Evolutionary conservation across 2,113 vertebrate species (phyloP), one percentile per base, ranked within the genome.

Genomic region (Promerops cafer): DNA sequence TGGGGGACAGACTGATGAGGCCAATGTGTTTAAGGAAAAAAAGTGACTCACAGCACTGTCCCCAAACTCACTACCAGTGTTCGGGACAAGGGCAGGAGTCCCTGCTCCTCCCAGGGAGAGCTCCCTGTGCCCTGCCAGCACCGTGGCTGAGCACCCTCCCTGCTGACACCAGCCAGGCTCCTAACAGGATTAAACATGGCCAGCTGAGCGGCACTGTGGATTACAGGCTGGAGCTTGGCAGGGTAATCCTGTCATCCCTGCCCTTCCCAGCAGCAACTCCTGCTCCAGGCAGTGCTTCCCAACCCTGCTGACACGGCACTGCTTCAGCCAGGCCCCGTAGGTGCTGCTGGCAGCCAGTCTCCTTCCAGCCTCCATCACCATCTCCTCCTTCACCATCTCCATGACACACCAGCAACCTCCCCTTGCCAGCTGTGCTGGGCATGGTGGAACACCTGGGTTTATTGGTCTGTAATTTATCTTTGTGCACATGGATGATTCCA

Each of bases 231-330:
- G 61, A 82, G 72, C 54, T 95, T 44, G 80, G 77, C 70, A 50
- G 74, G 27, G 75, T 90, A 95, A 97, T 95, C 88, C 91, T 92
- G 91, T 94, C 94, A 96, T 94, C 90, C 83, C 63, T 96, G 87
- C 71, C 94, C 91, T 87, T 87, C 80, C 72, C 64, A 44, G 70
- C 68, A 93, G 75, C 6, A 9, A 64, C 21, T 82, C 35, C 75
- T 1, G 3, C 59, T 75, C 49, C 50, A 56, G 42, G 28, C 44
- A 47, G 50, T 0, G 0, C 72, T 45, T 71, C 52, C 65, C 49
- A 30, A 23, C 8, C 20, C 68, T 44, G 24, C 16, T 0, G 0
- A 74, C 60, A 65, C 3, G 18, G 56, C 20, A 7, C 21, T 78
- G 28, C 60, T 65, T 31, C 13, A 18, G 60, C 42, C 19, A 27